Conservation (phyloP, 2,113 vertebrate species). For the Collichthys lucidus region DNA sequence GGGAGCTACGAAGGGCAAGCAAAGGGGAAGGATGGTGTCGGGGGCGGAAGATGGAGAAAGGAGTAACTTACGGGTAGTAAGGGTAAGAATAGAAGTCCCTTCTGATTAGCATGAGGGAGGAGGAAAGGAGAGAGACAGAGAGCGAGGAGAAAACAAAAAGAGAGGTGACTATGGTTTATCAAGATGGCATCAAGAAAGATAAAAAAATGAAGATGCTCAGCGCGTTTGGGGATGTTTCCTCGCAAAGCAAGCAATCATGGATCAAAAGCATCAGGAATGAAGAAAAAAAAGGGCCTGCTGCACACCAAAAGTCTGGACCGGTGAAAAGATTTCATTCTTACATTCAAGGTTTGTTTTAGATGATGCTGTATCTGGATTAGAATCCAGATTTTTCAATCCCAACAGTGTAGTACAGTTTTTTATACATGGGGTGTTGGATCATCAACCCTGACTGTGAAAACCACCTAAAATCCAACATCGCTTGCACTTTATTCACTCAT, state of each 20-base stretch:
- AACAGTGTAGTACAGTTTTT: too few relatives aligned
- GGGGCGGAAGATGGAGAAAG: constrained; percentile 51
- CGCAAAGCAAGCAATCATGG: constrained; percentile 27
- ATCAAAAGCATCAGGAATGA: constrained; percentile 15
- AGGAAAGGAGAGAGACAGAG: constrained; percentile 79
- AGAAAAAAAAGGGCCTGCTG: not conserved
- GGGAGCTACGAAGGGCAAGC: constrained; percentile 57
- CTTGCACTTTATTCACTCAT: not conserved
- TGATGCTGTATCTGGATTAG: not conserved
- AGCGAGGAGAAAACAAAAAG: constrained; percentile 66
- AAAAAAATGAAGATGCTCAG: constrained; percentile 69
- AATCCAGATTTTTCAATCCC: too few relatives aligned
- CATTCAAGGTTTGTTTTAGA: not conserved
- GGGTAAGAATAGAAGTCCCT: constrained; percentile 96
- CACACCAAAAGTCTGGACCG: not conserved
- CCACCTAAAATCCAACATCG: not conserved
- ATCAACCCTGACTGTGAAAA: not conserved
- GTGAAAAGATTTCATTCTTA: too few relatives aligned
- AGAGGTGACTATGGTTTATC: constrained; percentile 69
- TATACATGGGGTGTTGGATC: not conserved
- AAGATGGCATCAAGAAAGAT: constrained; percentile 64
- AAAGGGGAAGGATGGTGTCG: constrained; percentile 51
- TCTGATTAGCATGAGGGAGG: constrained; percentile 89
- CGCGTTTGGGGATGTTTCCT: constrained; percentile 56
- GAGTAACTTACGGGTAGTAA: constrained; percentile 96